These are phyloP conservation scores for Hemicordylus capensis DNA, from an alignment of 2,113 vertebrate genomes.

Conservation along the genomic window DNA sequence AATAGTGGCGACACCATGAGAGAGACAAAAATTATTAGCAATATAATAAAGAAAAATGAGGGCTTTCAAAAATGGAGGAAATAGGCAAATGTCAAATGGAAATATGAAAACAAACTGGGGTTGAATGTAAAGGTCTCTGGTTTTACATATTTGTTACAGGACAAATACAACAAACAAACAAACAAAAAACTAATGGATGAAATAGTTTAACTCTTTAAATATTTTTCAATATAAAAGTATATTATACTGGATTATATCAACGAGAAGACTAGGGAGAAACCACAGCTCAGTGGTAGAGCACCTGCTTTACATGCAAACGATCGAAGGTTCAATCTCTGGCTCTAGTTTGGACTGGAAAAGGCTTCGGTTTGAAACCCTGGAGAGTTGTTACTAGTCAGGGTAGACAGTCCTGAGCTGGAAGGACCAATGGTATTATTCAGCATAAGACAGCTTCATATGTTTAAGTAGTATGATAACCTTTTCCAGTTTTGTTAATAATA, in stretches of 20 bases:
- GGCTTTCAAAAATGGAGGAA: neutral
- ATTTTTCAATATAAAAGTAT: neutral
- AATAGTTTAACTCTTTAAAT: neutral
- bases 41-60: slow-evolving; percentile 41
- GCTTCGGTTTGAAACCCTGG: no score
- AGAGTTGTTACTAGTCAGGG: no score
- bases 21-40: slow-evolving; percentile 21
- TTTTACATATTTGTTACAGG: neutral
- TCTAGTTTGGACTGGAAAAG: no score
- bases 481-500: no score
- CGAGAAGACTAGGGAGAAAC: neutral
- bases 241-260: neutral
- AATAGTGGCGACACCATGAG: no score
- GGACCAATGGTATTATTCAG: no score
- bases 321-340: no score
- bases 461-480: no score
- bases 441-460: no score
- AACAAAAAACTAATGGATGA: neutral
- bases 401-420: no score
- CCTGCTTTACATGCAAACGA: no score
- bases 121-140: neutral
- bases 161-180: neutral
- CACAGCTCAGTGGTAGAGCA: no score
- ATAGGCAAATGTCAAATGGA: slow-evolving; percentile 30
- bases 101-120: neutral